Percentiles rank a stretch among this genome's conserved stretches.
Evolutionary conservation across 2,113 vertebrate species (phyloP).

Genomic region (Fulica atra): DNA sequence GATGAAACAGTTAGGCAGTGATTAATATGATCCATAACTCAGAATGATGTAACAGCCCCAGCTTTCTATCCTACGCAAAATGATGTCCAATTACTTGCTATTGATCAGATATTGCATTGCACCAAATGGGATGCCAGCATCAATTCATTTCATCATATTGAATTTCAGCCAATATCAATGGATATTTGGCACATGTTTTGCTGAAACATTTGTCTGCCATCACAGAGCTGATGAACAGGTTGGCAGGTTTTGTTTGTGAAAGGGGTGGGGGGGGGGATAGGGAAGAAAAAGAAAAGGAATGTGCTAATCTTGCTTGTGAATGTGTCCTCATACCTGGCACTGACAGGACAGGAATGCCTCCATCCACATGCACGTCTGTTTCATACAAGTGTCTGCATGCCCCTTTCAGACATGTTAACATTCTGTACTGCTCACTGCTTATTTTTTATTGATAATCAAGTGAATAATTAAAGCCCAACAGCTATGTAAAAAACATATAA

Average conservation of each 20-base stretch:
- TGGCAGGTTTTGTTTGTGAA: conserved; percentile 72
- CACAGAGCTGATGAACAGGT: conserved; percentile 75
- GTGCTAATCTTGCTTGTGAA: conserved; percentile 45
- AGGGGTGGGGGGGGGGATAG: not conserved
- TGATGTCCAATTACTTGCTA: conserved; percentile 75
- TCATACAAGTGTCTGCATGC: not conserved
- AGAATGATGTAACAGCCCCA: conserved; percentile 54
- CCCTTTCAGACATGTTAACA: conserved; percentile 50
- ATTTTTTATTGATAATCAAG: conserved; percentile 81
- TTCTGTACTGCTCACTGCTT: conserved; percentile 56
- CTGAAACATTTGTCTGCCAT: conserved; percentile 77
- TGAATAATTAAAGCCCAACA: conserved; percentile 79
- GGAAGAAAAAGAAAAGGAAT: conserved; percentile 27
- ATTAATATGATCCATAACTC: conserved; percentile 78
- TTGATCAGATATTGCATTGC: conserved; percentile 74
- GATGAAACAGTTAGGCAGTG: conserved; percentile 75
- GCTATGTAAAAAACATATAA: conserved; percentile 70
- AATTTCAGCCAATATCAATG: conserved; percentile 76
- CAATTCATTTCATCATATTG: conserved; percentile 76
- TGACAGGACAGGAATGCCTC: not conserved
- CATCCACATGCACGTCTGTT: not conserved
- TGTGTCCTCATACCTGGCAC: conserved; percentile 49
- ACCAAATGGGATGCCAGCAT: conserved; percentile 55
- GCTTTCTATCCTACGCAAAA: conserved; percentile 62
- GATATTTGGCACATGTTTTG: conserved; percentile 74